Base-by-base conservation (phyloP, 2,888 invertebrate species). In the Cephus pygmeus region DNA sequence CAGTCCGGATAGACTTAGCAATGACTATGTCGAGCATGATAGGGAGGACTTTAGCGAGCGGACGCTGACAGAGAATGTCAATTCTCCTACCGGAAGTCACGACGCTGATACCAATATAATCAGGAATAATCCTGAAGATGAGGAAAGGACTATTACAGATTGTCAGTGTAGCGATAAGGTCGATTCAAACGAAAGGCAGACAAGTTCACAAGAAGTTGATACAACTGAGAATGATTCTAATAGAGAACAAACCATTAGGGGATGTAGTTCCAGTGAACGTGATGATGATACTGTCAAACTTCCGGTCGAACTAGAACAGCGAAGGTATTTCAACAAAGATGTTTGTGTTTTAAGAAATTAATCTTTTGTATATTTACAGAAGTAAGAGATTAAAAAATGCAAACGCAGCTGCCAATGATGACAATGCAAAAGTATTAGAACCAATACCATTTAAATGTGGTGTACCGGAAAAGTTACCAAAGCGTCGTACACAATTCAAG, bases 401-500 rank as follows among this genome's bases (percentile, higher is more conserved):
- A 12, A 79, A 79, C 3, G 76, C 79, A 30, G 34, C 31, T 1
- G 36, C 73, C 0, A 77, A 80, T 71, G 74, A 75, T 73, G 34
- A 73, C 9, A 81, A 81, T 40, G 75, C 79, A 69, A 82, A 83
- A 40, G 73, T 79, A 3, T 86, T 87, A 83, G 83, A 87, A 78
- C 87, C 90, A 68, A 90, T 90, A 82, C 86, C 89, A n/a, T 86
- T 90, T 76, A 81, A 86, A 75, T 80, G 85, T 73, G 85, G 85
- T 68, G 81, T 86, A 69, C 85, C 88, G 34, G 85, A 87, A 23
- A 83, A 83, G 79, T 35, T 83, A 23, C 80, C 84, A 0, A 85
- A 78, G 74, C 79, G 79, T 33, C 81, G 85, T 79, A 36, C 77
- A 6, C 81, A 85, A 74, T 86, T 90, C 35, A 87, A 87, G 80